Base-by-base conservation (phyloP, 1,140 invertebrate genomes). In the Trichoplusia ni region DNA sequence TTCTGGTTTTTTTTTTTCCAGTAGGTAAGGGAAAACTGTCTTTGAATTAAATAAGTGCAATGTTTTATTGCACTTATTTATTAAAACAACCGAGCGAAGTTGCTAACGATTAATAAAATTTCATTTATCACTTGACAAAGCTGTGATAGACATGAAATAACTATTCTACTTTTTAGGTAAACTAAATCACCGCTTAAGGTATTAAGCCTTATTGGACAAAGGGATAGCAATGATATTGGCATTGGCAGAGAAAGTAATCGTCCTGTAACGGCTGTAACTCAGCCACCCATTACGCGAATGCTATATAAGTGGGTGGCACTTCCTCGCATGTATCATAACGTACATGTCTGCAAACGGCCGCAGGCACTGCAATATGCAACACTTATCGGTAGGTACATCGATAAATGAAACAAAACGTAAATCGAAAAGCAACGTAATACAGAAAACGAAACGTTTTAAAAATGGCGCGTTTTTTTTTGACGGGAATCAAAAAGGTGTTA, bases 321-420 rank as follows among this genome's bases (percentile, higher is more conserved):
- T 86, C 83, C 82, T 81, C 68, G 59, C 77, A 71, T 73, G 33
- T 54, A 79, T 81, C 77, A 89, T 80, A 81, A 81, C 82, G 77
- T 82, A 74, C 71, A 75, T 79, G 77, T 68, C 71, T 73, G 79
- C 77, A 71, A 81, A 71, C 73, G 77, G 79, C 65, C 72, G 72
- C 63, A 69, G 80, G 69, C 61, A 69, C 74, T 59, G 60, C 84
- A 90, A 76, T 81, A 89, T 90, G 87, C 81, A 85, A 84, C 82
- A 86, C 69, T 77, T 82, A 81, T 87, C 84, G 87, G 87, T 90
- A 86, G 86, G 87, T 90, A 87, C 67, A 76, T 35, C 11, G 3
- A 53, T 35, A 58, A 58, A 31, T 19, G 16, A 13, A 42, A n/a
- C 14, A 37, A 53, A 53, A 33, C 5, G 2, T 2, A 40, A 25